Evolutionary conservation across 2,113 vertebrate genomes (phyloP), one percentile per base, ranked within the genome.

Genomic region (Cranoglanis bouderius): DNA sequence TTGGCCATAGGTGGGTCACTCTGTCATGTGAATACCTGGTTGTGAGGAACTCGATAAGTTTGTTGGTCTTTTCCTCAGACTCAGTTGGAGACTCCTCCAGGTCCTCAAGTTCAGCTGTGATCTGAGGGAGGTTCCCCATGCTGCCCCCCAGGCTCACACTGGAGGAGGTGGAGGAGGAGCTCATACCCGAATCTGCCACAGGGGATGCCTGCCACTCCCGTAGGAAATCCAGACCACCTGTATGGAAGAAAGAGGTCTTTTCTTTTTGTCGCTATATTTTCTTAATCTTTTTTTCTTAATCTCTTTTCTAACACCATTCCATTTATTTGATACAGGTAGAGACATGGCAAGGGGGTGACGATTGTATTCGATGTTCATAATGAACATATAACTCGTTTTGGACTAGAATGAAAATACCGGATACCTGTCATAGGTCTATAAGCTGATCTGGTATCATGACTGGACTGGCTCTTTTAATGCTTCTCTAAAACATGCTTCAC

Each of bases 41-140:
- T 19, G 98, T 98, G 91, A 99, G 96, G 92, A 99, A 99, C 94
- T 99, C 98, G 9, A 99, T 98, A 89, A 99, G 97, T 92, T 99
- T 99, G 95, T 97, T 98, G 35, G 97, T 98, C 91, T 99, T 99
- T 91, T 98, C 97, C 74, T 99, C 97, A 0, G 93, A 94, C 90
- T 99, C 98, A 0, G 94, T 94, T 84, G 96, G 92, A 0, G 95
- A 72, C 77, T 97, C 97, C 40, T 97, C 97, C 24, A 96, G 96
- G 26, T 98, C 97, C 82, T 98, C 98, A 53, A 97, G 96, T 91
- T 99, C 98, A 0, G 98, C 97, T 32, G 97, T 96, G 89, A 98
- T 97, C 82, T 99, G 97, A 0, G 98, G 98, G 89, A 99, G 95
- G 92, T 98, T 98, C 87, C 98, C 98, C 57, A 96, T 97, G 94